These are phyloP conservation scores for Trachelus tabidus DNA, from an alignment of 2,888 invertebrate genomes.

Conservation along the genomic window DNA sequence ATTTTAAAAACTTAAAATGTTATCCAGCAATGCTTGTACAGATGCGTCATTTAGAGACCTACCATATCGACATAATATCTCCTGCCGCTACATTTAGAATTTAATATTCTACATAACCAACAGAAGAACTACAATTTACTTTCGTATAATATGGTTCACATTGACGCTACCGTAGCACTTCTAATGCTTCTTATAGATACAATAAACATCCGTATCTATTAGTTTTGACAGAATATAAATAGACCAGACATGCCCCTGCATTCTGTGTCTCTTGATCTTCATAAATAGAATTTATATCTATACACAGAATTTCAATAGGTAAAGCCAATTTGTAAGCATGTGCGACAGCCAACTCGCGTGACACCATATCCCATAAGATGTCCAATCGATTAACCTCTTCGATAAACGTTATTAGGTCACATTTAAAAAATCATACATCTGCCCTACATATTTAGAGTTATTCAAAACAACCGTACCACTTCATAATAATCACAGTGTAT, in stretches of 20 bases:
- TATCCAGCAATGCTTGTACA: neutral
- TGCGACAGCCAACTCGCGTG: too few relatives aligned
- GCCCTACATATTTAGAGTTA: too few relatives aligned
- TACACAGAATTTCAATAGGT: too few relatives aligned
- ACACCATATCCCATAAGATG: too few relatives aligned
- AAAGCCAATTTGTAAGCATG: too few relatives aligned
- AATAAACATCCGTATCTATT: neutral
- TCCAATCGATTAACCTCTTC: too few relatives aligned
- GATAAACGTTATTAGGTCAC: too few relatives aligned
- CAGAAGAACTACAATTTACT: neutral
- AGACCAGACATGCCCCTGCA: too few relatives aligned
- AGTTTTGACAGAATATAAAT: too few relatives aligned
- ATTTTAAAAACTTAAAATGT: neutral
- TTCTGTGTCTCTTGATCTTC: too few relatives aligned
- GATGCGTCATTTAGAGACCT: neutral
- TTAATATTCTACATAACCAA: neutral
- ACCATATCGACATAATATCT: neutral
- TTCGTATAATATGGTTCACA: neutral
- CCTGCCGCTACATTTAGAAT: neutral
- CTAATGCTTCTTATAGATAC: neutral
- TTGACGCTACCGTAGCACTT: neutral
- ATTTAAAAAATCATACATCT: too few relatives aligned
- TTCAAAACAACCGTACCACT: neutral
- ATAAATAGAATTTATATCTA: too few relatives aligned
- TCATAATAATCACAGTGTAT: neutral